Conservation (phyloP, 2,888 invertebrate genomes). For the Diarsia dahlii region DNA sequence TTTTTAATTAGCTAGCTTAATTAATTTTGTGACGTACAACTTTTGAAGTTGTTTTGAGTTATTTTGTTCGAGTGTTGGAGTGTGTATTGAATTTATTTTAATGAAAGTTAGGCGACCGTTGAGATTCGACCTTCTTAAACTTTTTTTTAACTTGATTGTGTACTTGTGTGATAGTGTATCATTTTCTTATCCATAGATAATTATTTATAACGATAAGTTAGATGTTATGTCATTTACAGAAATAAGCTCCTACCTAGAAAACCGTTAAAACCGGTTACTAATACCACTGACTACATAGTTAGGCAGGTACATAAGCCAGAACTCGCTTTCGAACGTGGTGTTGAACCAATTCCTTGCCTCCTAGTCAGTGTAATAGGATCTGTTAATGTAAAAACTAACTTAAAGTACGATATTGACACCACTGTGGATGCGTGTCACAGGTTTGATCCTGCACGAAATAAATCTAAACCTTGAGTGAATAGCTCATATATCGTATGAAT, state of each 20-base stretch:
- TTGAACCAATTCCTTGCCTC: not conserved
- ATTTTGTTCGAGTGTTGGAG: constrained; percentile 11
- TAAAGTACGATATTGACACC: not conserved
- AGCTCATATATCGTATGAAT: too few relatives aligned
- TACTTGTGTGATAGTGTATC: not conserved
- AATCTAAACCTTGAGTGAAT: not conserved
- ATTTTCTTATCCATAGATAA: not conserved
- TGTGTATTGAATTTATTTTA: constrained; percentile 32
- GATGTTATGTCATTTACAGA: not conserved
- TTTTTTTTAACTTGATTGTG: not conserved
- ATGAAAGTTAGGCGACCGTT: not conserved
- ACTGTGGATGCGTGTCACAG: not conserved
- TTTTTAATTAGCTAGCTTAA: constrained; percentile 42
- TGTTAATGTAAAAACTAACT: not conserved
- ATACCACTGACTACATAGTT: too few relatives aligned
- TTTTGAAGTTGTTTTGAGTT: constrained; percentile 23
- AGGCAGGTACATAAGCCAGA: too few relatives aligned
- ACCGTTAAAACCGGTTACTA: not conserved
- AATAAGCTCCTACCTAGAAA: not conserved
- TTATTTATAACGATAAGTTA: not conserved
- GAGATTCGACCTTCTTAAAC: not conserved
- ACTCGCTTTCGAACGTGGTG: not conserved
- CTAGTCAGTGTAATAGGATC: not conserved
- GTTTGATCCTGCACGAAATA: not conserved
- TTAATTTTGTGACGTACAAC: constrained; percentile 35